These are phyloP conservation scores for Danio albolineatus DNA, from an alignment of 2,797 vertebrate genomes.

Conservation along the genomic window DNA sequence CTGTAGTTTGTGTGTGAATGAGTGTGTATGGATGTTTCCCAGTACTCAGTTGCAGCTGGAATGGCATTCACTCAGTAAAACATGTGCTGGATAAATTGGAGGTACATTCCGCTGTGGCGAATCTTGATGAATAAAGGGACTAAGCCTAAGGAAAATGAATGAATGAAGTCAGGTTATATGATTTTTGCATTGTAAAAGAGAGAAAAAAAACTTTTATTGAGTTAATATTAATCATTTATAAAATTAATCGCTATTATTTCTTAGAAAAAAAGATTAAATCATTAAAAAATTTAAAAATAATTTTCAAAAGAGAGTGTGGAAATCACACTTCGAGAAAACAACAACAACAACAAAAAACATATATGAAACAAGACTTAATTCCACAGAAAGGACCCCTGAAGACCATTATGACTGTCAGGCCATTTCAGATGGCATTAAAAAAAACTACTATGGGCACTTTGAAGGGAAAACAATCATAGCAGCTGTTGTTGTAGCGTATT, in stretches of 20 bases:
- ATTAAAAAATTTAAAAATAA: slow-evolving; percentile 6
- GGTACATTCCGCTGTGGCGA: no score
- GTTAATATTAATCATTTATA: neutral
- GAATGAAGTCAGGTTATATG: neutral
- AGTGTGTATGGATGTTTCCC: no score
- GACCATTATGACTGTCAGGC: neutral
- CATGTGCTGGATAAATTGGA: no score
- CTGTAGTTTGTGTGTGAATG: no score
- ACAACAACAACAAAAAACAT: no score
- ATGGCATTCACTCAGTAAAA: no score
- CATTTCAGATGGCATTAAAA: slow-evolving; percentile 10
- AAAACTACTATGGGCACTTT: neutral
- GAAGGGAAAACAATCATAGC: slow-evolving; percentile 18
- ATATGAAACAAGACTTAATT: neutral
- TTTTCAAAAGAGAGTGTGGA: neutral
- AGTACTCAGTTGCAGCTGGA: no score
- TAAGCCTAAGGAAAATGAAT: no score
- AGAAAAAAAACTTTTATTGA: neutral
- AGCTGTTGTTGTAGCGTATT: slow-evolving; percentile 18
- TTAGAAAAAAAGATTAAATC: no score
- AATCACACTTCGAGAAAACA: neutral
- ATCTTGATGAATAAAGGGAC: no score
- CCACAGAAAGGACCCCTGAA: neutral
- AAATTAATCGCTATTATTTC: neutral
- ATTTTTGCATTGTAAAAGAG: neutral